These are phyloP conservation scores for Okapia johnstoni DNA, from an alignment of 2,113 vertebrate species.

Conservation along the genomic window DNA sequence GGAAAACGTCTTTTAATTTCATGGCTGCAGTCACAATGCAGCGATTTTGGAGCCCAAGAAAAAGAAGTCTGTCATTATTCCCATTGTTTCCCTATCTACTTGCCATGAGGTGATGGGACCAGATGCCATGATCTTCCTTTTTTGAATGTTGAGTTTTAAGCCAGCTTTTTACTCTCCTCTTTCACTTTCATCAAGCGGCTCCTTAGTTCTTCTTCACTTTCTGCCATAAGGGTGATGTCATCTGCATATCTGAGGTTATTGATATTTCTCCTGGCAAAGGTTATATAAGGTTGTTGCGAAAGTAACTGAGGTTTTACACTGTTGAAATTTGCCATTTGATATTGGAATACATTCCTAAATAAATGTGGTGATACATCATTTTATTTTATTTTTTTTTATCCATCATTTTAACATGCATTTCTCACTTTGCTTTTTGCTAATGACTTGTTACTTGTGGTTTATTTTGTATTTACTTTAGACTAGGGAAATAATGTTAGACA, in stretches of 20 bases:
- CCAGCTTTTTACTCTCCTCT: background rate
- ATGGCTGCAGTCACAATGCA: background rate
- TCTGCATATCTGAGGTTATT: background rate
- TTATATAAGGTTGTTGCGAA: background rate
- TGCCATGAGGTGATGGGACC: background rate
- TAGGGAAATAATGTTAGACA: background rate
- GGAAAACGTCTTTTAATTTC: background rate
- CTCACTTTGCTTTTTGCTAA: background rate
- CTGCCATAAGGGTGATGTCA: background rate
- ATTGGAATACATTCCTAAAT: background rate
- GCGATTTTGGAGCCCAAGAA: background rate
- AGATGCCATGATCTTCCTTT: background rate
- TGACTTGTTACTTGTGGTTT: background rate
- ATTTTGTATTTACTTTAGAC: background rate
- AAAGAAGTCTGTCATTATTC: background rate
- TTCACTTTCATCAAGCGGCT: background rate
- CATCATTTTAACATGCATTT: background rate
- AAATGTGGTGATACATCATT: background rate
- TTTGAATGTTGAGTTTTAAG: background rate
- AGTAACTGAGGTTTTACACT: background rate
- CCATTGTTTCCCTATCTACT: background rate
- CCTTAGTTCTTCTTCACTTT: background rate
- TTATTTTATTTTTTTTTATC: background rate
- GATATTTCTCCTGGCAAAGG: background rate
- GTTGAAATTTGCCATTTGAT: background rate